Percentiles rank a stretch among this genome's conserved stretches.
Evolutionary conservation across 2,113 vertebrate species (phyloP).

Genomic region (Seriola quinqueradiata): DNA sequence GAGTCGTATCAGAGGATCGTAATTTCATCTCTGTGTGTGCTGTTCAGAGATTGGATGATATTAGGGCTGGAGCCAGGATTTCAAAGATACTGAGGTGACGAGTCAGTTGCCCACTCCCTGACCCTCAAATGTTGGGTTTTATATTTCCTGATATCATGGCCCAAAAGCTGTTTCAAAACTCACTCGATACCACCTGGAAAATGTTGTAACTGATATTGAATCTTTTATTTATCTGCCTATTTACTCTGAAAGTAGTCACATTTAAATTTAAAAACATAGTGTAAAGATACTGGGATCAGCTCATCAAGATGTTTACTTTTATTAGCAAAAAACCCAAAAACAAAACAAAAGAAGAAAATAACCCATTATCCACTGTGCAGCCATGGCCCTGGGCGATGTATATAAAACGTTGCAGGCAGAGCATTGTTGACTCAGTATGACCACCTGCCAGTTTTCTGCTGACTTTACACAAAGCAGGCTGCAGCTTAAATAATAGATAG

Average conservation of each 20-base stretch:
- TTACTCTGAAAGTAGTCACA: not conserved
- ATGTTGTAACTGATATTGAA: too few relatives aligned
- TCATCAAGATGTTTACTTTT: too few relatives aligned
- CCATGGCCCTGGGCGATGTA: not conserved
- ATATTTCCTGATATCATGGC: too few relatives aligned
- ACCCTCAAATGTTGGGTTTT: too few relatives aligned
- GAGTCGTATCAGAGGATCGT: not conserved
- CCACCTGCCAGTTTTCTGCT: slow-evolving; percentile 17
- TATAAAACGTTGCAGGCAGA: not conserved
- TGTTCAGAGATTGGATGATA: not conserved
- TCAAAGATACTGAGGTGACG: too few relatives aligned
- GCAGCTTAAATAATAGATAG: not conserved
- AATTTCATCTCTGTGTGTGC: not conserved
- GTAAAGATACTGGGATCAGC: not conserved
- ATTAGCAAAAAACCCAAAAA: not conserved
- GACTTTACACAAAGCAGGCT: slow-evolving; percentile 3
- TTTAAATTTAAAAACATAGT: not conserved
- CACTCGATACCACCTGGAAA: too few relatives aligned
- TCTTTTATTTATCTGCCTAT: not conserved
- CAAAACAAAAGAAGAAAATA: not conserved
- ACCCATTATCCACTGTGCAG: not conserved
- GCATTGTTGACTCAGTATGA: not conserved
- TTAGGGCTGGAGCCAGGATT: not conserved
- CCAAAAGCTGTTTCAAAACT: too few relatives aligned
- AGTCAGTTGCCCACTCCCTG: too few relatives aligned